Conservation (phyloP, 1,140 invertebrate genomes). For the Ostrea edulis region DNA sequence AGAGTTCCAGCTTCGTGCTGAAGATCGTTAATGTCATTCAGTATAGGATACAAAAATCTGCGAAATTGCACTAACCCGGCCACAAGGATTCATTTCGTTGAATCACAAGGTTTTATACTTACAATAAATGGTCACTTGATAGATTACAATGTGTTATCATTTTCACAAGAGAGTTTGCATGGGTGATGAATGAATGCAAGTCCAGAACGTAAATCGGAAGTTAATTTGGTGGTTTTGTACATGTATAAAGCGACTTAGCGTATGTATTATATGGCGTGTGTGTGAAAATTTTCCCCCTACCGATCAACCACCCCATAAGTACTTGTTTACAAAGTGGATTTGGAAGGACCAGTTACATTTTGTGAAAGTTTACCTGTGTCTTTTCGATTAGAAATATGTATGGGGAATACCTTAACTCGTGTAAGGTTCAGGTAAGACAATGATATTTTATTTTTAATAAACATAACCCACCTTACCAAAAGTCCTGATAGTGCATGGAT, state of each 20-base stretch:
- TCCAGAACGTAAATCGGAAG: too few species aligned
- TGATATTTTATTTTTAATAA: too few species aligned
- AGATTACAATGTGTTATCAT: background rate
- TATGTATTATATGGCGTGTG: background rate
- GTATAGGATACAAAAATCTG: background rate
- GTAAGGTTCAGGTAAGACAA: background rate
- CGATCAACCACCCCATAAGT: slow-evolving; percentile 9
- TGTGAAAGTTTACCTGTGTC: background rate
- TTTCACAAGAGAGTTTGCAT: background rate
- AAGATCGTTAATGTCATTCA: background rate
- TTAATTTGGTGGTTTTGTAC: background rate
- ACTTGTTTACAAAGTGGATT: slow-evolving; percentile 4
- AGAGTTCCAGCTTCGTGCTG: background rate
- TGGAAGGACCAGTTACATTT: background rate
- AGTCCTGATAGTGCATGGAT: too few species aligned
- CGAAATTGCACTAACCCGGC: background rate
- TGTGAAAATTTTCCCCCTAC: background rate
- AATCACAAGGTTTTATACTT: background rate
- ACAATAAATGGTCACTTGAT: background rate
- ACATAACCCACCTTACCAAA: too few species aligned
- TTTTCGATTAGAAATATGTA: background rate
- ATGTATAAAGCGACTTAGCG: background rate
- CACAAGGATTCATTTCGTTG: background rate
- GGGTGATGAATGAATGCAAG: background rate
- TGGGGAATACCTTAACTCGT: background rate